phyloP scores from a whole-genome alignment of 2,797 vertebrate species.

The Arrhamphus sclerolepis region DNA sequence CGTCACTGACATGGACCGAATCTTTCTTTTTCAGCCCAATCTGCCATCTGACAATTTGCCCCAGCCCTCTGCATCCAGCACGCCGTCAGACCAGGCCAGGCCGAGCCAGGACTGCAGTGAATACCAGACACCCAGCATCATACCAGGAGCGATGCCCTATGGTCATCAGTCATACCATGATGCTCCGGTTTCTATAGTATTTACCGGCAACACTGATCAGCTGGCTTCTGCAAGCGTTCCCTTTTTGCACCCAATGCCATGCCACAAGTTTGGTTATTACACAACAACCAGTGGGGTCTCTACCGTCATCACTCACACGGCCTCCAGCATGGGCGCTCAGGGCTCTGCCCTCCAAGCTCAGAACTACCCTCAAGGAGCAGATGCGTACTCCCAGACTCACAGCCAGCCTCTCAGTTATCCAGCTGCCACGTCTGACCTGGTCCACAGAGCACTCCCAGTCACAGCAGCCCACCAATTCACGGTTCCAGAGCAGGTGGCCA shows the following conservation, averaged over 20 bases:
- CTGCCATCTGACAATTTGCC: constrained; percentile 61
- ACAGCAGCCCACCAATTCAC: constrained; percentile 70
- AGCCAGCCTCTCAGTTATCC: constrained; percentile 67
- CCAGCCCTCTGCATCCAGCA: constrained; percentile 59
- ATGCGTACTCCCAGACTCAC: constrained; percentile 56
- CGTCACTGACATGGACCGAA: background rate
- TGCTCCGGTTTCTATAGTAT: constrained; percentile 37
- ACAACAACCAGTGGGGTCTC: constrained; percentile 52
- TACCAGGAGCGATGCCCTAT: constrained; percentile 53
- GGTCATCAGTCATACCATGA: constrained; percentile 61
- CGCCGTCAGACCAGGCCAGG: constrained; percentile 57
- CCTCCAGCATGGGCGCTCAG: constrained; percentile 65
- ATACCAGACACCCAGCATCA: constrained; percentile 69
- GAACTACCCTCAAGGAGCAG: constrained; percentile 59
- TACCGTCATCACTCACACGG: constrained; percentile 75
- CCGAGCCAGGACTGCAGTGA: constrained; percentile 74
- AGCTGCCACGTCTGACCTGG: constrained; percentile 27
- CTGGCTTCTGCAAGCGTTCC: constrained; percentile 59
- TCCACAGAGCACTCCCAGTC: constrained; percentile 49
- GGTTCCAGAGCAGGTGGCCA: constrained; percentile 60
- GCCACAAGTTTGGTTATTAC: constrained; percentile 80
- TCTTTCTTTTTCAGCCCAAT: constrained; percentile 60
- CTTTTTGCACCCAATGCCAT: constrained; percentile 71
- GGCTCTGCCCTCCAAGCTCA: constrained; percentile 37
- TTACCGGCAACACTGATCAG: constrained; percentile 44